These are phyloP conservation scores for Balanococcus diminutus DNA, from an alignment of 2,888 invertebrate genomes.

Conservation along the genomic window DNA sequence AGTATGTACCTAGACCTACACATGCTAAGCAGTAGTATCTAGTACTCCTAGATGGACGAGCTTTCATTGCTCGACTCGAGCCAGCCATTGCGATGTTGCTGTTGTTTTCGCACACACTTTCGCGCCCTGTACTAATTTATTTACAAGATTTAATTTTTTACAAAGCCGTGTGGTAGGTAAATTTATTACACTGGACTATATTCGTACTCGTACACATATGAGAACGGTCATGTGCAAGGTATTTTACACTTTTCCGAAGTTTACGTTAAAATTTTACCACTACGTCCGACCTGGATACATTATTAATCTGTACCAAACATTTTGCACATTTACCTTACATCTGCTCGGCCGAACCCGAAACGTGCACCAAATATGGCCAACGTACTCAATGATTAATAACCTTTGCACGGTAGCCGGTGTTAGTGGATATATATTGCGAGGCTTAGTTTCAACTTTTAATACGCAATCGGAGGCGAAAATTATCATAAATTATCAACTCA, in stretches of 20 bases:
- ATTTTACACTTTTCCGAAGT: slow-evolving; percentile 1
- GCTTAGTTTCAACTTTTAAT: too few species aligned
- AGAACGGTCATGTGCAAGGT: slow-evolving; percentile 12
- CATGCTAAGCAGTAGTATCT: too few species aligned
- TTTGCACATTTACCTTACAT: background rate
- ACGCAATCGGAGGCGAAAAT: too few species aligned
- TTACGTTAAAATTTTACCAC: slow-evolving; percentile 5
- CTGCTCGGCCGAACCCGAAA: background rate
- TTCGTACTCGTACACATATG: background rate
- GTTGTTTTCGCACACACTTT: background rate
- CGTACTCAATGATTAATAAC: background rate
- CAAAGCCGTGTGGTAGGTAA: slow-evolving; percentile 3
- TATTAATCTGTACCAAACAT: background rate
- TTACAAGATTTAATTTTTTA: slow-evolving; percentile 20
- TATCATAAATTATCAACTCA: too few species aligned
- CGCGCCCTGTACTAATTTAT: slow-evolving; percentile 16
- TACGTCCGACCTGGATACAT: background rate
- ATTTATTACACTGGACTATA: background rate
- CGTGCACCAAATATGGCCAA: background rate
- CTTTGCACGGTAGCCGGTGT: background rate
- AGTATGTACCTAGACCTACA: too few species aligned
- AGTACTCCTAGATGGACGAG: background rate
- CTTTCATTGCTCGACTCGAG: background rate
- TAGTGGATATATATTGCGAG: too few species aligned
- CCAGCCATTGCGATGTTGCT: too few species aligned